Evolutionary conservation across 2,113 vertebrate genomes (phyloP).

Genomic region (Saccopteryx bilineata): DNA sequence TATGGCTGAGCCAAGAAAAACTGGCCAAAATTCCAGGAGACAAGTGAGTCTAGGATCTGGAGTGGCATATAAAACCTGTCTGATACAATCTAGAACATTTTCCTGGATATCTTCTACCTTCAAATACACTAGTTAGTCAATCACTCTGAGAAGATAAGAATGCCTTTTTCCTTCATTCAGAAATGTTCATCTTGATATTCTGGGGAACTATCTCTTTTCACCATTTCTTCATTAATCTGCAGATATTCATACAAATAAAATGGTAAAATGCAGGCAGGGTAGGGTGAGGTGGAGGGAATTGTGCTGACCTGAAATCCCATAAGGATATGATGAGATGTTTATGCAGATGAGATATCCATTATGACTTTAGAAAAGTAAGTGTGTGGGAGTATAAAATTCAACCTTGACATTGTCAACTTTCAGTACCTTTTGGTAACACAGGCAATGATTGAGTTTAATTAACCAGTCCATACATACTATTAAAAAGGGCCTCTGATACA

Average conservation of each 20-base stretch:
- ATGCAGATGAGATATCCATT: neutral
- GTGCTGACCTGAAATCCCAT: neutral
- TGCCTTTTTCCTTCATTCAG: neutral
- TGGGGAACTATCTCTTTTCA: neutral
- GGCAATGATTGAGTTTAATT: neutral
- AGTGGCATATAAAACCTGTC: neutral
- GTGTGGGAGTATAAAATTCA: neutral
- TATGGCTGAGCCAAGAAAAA: neutral
- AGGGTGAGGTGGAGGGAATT: fast-evolving
- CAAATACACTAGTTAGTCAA: neutral
- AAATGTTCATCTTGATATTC: neutral
- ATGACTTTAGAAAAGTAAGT: neutral
- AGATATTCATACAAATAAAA: constrained; percentile 1
- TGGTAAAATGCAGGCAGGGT: neutral
- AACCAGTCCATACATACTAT: neutral
- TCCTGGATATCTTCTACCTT: neutral
- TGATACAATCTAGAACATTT: neutral
- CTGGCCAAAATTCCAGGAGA: neutral
- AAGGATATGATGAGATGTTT: neutral
- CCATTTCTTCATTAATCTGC: neutral
- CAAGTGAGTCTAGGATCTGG: neutral
- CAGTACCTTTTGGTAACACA: neutral
- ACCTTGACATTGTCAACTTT: neutral
- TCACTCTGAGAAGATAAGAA: neutral
- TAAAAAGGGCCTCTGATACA: neutral